Evolutionary conservation across 2,888 invertebrate species (phyloP), one percentile per base, ranked within the genome.

Genomic region (Dryococelus australis): DNA sequence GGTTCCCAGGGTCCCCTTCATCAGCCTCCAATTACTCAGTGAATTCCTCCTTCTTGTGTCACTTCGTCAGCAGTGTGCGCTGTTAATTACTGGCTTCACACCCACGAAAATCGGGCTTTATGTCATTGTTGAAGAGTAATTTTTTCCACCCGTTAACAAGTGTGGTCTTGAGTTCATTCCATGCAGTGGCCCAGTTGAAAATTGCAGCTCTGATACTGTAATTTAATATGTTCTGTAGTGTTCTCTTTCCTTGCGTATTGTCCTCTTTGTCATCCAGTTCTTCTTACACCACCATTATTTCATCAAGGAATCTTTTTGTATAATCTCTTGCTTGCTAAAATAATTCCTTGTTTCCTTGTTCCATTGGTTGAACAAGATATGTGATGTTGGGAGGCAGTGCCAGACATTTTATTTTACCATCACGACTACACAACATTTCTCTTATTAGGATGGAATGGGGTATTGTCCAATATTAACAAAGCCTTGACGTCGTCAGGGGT

Each of bases 301-400:
- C 43, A 85, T 35, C 80, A 16, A 86, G 80, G 35, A 51, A 86
- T 47, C 51, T n/a, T 83, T 20, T 81, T 83, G 16, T 84, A 86
- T 51, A 83, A 13, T 86, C 83, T 26, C 16, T 83, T 86, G 28
- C 51, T 43, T 26, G 16, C 51, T 13, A 27, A 16, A 51, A 81
- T 80, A 16, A 86, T 43, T 9, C 80, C 80, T 24, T 35, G 1
- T 3, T 43, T 9, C 80, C 80, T 24, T 35, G 1, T 3, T 35
- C 83, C 83, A 83, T 83, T 12, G 83, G 35, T 9, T 86, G 81
- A 20, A 81, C 47, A 26, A 86, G 47, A 16, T 27, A 86, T 16
- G 83, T 35, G 13, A 35, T 86, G n/a, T 53, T 83, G 16, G 84
- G 86, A 86, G 84, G 86, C 20, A 86, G n/a, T 28, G 86, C 47